phyloP scores from a whole-genome alignment of 2,888 invertebrate species.

The Nasonia oneida region DNA sequence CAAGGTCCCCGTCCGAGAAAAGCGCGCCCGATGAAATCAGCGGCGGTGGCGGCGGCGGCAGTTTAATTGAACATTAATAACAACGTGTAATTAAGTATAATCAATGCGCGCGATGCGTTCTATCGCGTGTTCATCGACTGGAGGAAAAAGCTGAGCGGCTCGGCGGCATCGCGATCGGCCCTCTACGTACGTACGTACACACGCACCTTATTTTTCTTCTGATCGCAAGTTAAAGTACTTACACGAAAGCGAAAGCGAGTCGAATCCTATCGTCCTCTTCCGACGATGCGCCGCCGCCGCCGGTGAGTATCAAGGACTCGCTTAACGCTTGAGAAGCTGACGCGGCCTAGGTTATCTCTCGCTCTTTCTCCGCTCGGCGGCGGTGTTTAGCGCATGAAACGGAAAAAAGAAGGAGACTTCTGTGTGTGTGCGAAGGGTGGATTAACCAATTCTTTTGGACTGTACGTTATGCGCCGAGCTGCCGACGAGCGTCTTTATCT shows the following conservation, averaged over 20 bases:
- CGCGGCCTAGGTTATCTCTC: slow-evolving; percentile 71
- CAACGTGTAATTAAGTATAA: slow-evolving; percentile 60
- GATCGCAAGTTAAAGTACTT: slow-evolving; percentile 14
- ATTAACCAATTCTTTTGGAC: slow-evolving; percentile 44
- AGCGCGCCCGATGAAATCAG: slow-evolving; percentile 47
- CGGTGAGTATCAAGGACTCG: slow-evolving; percentile 70
- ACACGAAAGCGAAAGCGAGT: slow-evolving; percentile 57
- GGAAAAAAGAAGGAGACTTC: background rate
- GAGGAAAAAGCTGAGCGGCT: slow-evolving; percentile 10
- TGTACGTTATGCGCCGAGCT: background rate
- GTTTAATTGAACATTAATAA: slow-evolving; percentile 62
- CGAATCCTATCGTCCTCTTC: slow-evolving; percentile 42
- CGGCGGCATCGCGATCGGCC: slow-evolving; percentile 49
- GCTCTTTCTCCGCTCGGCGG: background rate
- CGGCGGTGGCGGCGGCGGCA: background rate
- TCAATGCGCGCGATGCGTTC: slow-evolving; percentile 49
- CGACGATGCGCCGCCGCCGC: slow-evolving; percentile 29
- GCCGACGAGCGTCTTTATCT: slow-evolving; percentile 42
- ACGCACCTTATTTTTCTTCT: background rate
- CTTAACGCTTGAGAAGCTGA: slow-evolving; percentile 73
- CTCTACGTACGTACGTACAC: slow-evolving; percentile 32
- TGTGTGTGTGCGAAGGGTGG: slow-evolving; percentile 27
- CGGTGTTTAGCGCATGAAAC: slow-evolving; percentile 64
- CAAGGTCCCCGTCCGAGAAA: background rate
- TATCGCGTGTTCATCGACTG: slow-evolving; percentile 47